These are phyloP conservation scores for Rhagonycha fulva DNA, from an alignment of 2,888 invertebrate genomes.

Conservation along the genomic window DNA sequence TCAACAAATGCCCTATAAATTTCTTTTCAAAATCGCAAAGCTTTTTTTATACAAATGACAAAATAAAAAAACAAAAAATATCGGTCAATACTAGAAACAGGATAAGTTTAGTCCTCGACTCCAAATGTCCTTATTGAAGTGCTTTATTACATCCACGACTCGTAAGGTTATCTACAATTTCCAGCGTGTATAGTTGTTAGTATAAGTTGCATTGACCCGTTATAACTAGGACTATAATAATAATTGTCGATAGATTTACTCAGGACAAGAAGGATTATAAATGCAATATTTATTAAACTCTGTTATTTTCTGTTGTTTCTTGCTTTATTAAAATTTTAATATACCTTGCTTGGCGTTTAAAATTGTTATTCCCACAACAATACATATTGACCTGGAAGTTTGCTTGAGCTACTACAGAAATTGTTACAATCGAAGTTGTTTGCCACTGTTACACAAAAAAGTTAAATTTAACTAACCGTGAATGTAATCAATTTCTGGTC, in stretches of 20 bases:
- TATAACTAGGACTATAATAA: not conserved
- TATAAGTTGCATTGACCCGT: not conserved
- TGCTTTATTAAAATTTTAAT: not conserved
- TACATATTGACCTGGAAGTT: too few relatives aligned
- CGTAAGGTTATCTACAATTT: not conserved
- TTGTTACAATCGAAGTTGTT: not conserved
- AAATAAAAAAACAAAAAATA: too few relatives aligned
- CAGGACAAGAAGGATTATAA: not conserved
- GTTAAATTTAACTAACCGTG: not conserved
- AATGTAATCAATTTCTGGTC: not conserved
- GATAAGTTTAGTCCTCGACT: too few relatives aligned
- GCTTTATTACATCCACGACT: too few relatives aligned
- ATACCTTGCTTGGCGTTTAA: not conserved
- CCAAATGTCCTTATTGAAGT: too few relatives aligned
- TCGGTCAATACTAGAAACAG: too few relatives aligned
- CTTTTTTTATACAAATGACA: too few relatives aligned
- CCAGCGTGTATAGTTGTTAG: not conserved
- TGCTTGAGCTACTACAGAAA: not conserved
- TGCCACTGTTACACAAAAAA: not conserved
- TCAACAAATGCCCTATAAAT: too few relatives aligned
- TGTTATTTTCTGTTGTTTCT: not conserved
- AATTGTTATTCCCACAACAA: not conserved
- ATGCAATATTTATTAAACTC: not conserved
- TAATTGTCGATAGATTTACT: not conserved
- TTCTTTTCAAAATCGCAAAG: too few relatives aligned